Evolutionary conservation across 2,797 vertebrate genomes (phyloP), one percentile per base, ranked within the genome.

Genomic region (Dryobates pubescens): DNA sequence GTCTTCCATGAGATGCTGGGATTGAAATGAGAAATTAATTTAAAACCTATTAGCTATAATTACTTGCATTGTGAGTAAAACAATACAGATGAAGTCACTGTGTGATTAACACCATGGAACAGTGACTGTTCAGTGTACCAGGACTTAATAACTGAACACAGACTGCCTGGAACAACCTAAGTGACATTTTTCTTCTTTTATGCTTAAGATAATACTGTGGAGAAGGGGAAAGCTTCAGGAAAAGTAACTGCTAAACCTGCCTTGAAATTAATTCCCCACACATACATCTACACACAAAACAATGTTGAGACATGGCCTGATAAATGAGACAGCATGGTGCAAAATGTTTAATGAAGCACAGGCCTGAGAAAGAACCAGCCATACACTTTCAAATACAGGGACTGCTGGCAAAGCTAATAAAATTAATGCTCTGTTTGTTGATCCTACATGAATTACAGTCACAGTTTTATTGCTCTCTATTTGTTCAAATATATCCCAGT

Each of bases 351-450:
- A 82, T 13, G 43, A 90, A 51, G 36, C 29, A 18, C 51, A 79
- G 47, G 17, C 32, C 62, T 41, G 34, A 64, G 51, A 71, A 74
- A n/a, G 62, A 88, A 34, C 56, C 61, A 86, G 43, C 58, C 16
- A 38, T 38, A 45, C 16, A 82, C 24, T 83, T 83, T 83, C 67
- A 70, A 82, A 84, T 11, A 49, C 13, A 86, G 16, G 64, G 76
- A 36, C 53, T 86, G 67, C 56, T 73, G 41, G 57, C 69, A 81
- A 76, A 81, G 51, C 51, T 81, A 81, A 79, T 75, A 54, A 63
- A 89, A 89, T 64, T 67, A 88, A 73, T 83, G 80, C 53, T 70
- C 70, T 82, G 79, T 86, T 94, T 92, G 74, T 64, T 84, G 71
- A 84, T 86, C 7, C 10, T 36, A 90, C 57, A 68, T 41, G 32